Percentiles rank a stretch among this genome's conserved stretches.
Conservation (phyloP, 2,888 invertebrate genomes). For the Stictocephala bisonia region DNA sequence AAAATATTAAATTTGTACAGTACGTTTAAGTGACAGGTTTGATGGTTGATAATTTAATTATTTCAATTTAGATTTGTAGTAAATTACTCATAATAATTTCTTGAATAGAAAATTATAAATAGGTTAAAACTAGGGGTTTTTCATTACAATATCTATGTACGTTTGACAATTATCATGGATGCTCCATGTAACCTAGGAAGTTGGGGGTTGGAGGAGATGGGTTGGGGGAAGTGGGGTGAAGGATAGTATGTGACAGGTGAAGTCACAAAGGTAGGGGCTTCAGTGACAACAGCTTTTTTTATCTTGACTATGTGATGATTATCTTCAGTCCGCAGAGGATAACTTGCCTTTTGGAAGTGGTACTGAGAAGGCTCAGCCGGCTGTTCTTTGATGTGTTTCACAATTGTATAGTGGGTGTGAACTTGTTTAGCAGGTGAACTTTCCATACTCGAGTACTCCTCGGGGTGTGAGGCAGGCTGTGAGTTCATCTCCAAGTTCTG, state of each 20-base stretch:
- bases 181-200: slow-evolving; percentile 9
- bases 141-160: not conserved
- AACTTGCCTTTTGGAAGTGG: not conserved
- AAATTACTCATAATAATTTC: too few relatives aligned
- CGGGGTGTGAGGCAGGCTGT: too few relatives aligned
- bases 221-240: not conserved
- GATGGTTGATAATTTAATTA: too few relatives aligned
- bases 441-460: too few relatives aligned
- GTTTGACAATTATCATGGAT: slow-evolving; percentile 19
- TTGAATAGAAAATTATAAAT: too few relatives aligned
- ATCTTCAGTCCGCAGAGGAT: not conserved
- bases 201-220: not conserved
- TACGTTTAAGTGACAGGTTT: too few relatives aligned
- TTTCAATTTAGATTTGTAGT: too few relatives aligned
- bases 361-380: not conserved
- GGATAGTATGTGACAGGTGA: not conserved
- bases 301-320: not conserved
- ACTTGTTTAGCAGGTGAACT: not conserved
- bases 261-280: not conserved
- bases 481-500: too few relatives aligned
- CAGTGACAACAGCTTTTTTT: not conserved
- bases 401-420: not conserved
- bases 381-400: not conserved
- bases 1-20: too few relatives aligned
- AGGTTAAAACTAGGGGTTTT: too few relatives aligned